A percentile compares a stretch with the other conserved stretches of the same genome.
Conservation (phyloP, 2,888 invertebrate species). For the Drosophila paucipuncta region DNA sequence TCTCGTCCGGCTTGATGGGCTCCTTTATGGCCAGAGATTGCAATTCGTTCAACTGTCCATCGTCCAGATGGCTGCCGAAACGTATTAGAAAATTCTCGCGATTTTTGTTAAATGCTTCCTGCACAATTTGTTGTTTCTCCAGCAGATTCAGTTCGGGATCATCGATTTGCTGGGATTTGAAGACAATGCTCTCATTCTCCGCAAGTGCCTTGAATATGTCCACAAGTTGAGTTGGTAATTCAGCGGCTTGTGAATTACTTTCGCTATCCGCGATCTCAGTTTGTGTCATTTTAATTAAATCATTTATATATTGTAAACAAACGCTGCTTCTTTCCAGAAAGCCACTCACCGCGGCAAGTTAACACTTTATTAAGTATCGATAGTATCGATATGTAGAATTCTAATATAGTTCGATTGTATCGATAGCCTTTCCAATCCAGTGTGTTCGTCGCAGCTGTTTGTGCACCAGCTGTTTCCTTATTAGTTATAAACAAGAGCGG, state of each 20-base stretch:
- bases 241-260: slow-evolving; percentile 9
- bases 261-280: slow-evolving; percentile 23
- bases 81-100: slow-evolving; percentile 90
- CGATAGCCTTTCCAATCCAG: slow-evolving; percentile 11
- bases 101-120: slow-evolving; percentile 88
- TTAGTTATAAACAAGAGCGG: slow-evolving; percentile 44
- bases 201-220: slow-evolving; percentile 80
- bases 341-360: background rate
- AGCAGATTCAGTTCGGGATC: slow-evolving; percentile 90
- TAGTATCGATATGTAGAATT: background rate
- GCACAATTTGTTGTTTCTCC: slow-evolving; percentile 90
- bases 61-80: slow-evolving; percentile 90
- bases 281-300: slow-evolving; percentile 44
- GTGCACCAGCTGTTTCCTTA: slow-evolving; percentile 35
- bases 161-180: slow-evolving; percentile 93
- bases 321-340: slow-evolving; percentile 51
- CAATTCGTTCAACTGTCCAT: slow-evolving; percentile 90
- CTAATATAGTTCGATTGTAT: background rate
- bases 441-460: slow-evolving; percentile 16
- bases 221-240: slow-evolving; percentile 60
- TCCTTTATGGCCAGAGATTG: slow-evolving; percentile 82
- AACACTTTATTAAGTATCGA: background rate
- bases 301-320: slow-evolving; percentile 54
- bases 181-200: slow-evolving; percentile 85
- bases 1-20: slow-evolving; percentile 64